A percentile compares a stretch with the other conserved stretches of the same genome.
Conservation (phyloP, 2,113 vertebrate species). For the Ibidorhyncha struthersii region DNA sequence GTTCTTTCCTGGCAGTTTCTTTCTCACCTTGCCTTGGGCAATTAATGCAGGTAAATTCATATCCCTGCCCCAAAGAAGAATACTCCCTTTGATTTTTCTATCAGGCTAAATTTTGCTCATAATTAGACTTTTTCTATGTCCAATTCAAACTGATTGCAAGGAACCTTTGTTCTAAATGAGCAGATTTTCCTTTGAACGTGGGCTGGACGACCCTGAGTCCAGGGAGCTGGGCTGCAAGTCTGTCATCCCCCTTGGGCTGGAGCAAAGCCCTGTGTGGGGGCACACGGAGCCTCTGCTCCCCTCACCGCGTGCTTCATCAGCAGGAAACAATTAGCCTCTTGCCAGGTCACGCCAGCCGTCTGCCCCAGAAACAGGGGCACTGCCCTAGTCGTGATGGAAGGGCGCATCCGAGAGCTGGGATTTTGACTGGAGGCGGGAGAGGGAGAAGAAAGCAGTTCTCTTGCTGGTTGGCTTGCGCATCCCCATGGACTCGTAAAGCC, state of each 20-base stretch:
- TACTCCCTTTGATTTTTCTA: neutral
- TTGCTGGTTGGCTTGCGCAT: neutral
- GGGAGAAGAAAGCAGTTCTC: neutral
- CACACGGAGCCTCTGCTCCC: neutral
- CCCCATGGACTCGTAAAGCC: neutral
- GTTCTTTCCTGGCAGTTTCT: neutral
- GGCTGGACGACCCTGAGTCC: neutral
- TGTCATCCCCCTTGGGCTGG: neutral
- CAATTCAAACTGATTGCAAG: neutral
- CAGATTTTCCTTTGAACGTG: neutral
- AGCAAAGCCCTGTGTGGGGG: neutral
- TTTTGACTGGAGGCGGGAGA: neutral
- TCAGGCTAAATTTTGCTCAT: neutral
- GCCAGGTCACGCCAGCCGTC: neutral
- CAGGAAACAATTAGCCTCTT: accelerated
- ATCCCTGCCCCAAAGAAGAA: neutral
- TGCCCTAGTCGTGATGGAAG: neutral
- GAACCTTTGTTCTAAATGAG: neutral
- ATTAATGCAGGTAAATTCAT: neutral
- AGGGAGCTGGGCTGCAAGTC: neutral
- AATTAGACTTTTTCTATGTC: neutral
- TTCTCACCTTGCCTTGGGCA: neutral
- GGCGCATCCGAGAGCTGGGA: neutral
- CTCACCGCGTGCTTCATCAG: neutral
- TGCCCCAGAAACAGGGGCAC: no score